Evolutionary conservation across 92 coral and sea anemone species (phyloP), one percentile per base, ranked within the genome.

Genomic region (Phymanthus crucifer): DNA sequence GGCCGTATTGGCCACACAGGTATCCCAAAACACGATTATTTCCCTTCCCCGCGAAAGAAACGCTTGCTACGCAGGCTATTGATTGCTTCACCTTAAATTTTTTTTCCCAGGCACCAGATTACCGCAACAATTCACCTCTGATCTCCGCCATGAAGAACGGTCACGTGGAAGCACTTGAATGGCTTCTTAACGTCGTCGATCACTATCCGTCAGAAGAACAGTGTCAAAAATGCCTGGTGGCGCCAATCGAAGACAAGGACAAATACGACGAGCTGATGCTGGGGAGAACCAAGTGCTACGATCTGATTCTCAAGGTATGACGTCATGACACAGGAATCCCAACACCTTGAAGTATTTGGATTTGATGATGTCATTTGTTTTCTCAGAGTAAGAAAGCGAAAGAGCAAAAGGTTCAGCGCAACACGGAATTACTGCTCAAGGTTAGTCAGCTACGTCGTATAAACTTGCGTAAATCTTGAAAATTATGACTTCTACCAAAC

Each of bases 101-200:
- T 1, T 65, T 4, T 21, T 14, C 57, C 10, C 89, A 96, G 99
- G 98, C 97, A 13, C 78, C 87, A 52, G 99, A 96, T 67, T 86
- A 88, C 6, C 91, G 99, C 17, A 93, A 96, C 70, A 93, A 93
- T 85, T 81, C 98, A n/a, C 99, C 99, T 43, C 76, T 96, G 57
- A 94, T 96, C 12, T 97, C 99, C n/a, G 90, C 96, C 36, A 93
- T 96, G 93, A 96, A 92, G 78, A 96, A 96, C 75, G 99, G 99
- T 24, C 99, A 96, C 77, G 92, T 86, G 36, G 94, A 92, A 83
- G 97, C 88, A 87, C 80, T 94, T 48, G 99, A 95, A 48, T 95
- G 99, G 99, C 87, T 95, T 66, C 89, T 95, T 14, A 84, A 85
- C 24, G 94, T 95, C 4, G 93, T 90, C 4, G 94, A 93, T 77